These are phyloP conservation scores for Augiades crinisus DNA, from an alignment of 2,888 invertebrate species.

Conservation along the genomic window DNA sequence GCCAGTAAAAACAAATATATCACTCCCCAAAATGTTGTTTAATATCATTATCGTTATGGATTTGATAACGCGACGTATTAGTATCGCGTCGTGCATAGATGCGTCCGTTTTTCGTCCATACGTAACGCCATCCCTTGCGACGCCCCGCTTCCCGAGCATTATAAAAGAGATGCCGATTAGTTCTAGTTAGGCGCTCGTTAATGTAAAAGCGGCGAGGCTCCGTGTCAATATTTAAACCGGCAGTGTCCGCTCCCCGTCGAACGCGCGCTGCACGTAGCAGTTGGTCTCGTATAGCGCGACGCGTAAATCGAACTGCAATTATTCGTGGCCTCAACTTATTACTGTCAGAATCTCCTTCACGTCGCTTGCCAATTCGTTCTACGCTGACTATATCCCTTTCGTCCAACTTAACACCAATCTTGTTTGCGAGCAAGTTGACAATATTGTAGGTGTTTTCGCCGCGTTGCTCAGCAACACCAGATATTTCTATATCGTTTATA, in stretches of 20 bases:
- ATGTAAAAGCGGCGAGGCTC: constrained; percentile 5
- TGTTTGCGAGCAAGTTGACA: not conserved
- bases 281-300: not conserved
- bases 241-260: not conserved
- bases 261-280: constrained; percentile 2
- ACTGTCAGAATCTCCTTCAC: not conserved
- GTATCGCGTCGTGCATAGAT: constrained; percentile 18
- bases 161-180: constrained; percentile 30
- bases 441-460: not conserved
- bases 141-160: constrained; percentile 24
- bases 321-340: not conserved
- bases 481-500: not conserved
- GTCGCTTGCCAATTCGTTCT: not conserved
- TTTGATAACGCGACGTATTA: not conserved
- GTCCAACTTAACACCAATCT: not conserved
- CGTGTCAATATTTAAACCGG: not conserved
- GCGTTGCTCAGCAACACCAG: not conserved
- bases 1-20: too few species aligned
- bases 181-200: constrained; percentile 30
- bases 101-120: constrained; percentile 29
- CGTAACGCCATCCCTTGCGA: constrained; percentile 23
- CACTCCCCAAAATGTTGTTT: too few species aligned
- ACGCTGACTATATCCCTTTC: not conserved
- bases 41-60: too few species aligned
- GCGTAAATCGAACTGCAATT: not conserved